Evolutionary conservation across 2,888 invertebrate species (phyloP), one percentile per base, ranked within the genome.

Genomic region (Rhamnusium bicolor): DNA sequence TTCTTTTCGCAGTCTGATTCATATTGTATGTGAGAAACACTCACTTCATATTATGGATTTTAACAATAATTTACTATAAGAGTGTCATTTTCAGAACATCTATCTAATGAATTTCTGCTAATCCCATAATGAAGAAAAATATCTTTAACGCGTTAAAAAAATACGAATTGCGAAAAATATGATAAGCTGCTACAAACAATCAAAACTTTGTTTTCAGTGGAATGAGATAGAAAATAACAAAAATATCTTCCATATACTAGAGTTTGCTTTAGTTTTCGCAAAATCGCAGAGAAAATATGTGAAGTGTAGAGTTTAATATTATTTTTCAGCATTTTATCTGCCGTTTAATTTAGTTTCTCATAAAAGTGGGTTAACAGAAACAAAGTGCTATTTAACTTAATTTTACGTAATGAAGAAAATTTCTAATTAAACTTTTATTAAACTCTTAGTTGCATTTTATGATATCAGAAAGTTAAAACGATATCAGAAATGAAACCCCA

Each of bases 381-480:
- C 76, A 79, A 78, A 84, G 80, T 84, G 78, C 81, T 79, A 83
- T 84, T 82, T 77, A 79, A 79, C 77, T 79, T 79, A 77, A 81
- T 82, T 84, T 81, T 74, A 80, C 82, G 82, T 84, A 85, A 85
- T 83, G 83, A 82, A 83, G 83, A 83, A 85, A 84, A 85, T 84
- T 86, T 84, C 84, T 85, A 86, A 87, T 87, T 86, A 86, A 87
- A 87, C 85, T 87, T 87, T 86, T 86, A 87, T 86, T 86, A 86
- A 86, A 85, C 80, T 81, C 77, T 78, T 81, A 82, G 81, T 82
- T 84, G 82, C 80, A 84, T 82, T 85, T 85, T 85, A 85, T 82
- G 84, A 82, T 85, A 84, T 84, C 82, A 76, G 62, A 78, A 82
- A 83, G 81, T 83, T 84, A 72, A 79, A 79, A 80, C 75, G 81